A percentile compares a stretch with the other conserved stretches of the same genome.
Evolutionary conservation across 1,140 invertebrate genomes (phyloP).

Genomic region (Drosophila cardini): DNA sequence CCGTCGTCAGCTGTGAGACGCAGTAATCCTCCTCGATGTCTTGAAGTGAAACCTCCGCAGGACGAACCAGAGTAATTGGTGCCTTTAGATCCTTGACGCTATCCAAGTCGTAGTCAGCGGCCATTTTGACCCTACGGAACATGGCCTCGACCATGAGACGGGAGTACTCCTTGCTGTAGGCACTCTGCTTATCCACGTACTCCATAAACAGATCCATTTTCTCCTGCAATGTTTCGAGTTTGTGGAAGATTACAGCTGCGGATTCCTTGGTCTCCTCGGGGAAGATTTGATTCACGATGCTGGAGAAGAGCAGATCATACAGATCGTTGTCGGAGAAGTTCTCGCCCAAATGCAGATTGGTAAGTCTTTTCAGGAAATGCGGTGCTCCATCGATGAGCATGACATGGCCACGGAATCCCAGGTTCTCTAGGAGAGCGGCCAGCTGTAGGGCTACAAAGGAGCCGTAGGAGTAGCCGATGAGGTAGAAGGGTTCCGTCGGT

Average conservation of each 20-base stretch:
- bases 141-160: slow-evolving; percentile 84
- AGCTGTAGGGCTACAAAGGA: slow-evolving; percentile 86
- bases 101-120: slow-evolving; percentile 86
- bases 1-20: slow-evolving; percentile 86
- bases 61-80: slow-evolving; percentile 87
- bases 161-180: slow-evolving; percentile 86
- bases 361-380: slow-evolving; percentile 85
- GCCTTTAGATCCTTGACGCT: slow-evolving; percentile 85
- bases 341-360: slow-evolving; percentile 77
- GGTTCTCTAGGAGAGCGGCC: slow-evolving; percentile 86
- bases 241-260: slow-evolving; percentile 80
- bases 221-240: slow-evolving; percentile 59
- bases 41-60: slow-evolving; percentile 85
- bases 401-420: slow-evolving; percentile 86
- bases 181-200: slow-evolving; percentile 73
- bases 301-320: slow-evolving; percentile 86
- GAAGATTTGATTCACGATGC: slow-evolving; percentile 85
- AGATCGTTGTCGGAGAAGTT: slow-evolving; percentile 85
- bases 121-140: slow-evolving; percentile 87
- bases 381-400: slow-evolving; percentile 87
- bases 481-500: slow-evolving; percentile 85
- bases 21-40: slow-evolving; percentile 88
- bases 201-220: slow-evolving; percentile 73
- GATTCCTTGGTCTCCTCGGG: slow-evolving; percentile 86
- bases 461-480: slow-evolving; percentile 89